These are phyloP conservation scores for Dorcus hopei DNA, from an alignment of 2,888 invertebrate species.

Conservation along the genomic window DNA sequence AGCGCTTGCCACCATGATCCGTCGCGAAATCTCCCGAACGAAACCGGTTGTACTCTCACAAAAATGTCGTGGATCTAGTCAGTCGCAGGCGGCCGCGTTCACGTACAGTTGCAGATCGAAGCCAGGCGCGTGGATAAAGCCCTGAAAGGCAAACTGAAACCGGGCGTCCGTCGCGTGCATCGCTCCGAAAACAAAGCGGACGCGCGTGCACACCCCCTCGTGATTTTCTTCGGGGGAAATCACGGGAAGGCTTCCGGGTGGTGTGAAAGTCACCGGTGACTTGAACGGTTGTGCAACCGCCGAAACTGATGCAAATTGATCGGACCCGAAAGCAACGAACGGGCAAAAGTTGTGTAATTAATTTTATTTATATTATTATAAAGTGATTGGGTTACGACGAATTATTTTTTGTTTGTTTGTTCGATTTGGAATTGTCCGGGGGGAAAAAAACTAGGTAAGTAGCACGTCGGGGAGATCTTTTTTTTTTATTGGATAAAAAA, in stretches of 20 bases:
- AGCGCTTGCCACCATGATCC: conserved; percentile 12
- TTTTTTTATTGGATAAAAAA: too few relatives aligned
- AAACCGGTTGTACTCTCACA: conserved; percentile 34
- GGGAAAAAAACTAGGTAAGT: conserved; percentile 25
- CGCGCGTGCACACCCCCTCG: too few relatives aligned
- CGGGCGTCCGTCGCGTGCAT: conserved; percentile 8
- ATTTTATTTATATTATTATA: background rate
- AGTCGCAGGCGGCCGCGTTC: conserved; percentile 18
- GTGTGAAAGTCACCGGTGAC: background rate
- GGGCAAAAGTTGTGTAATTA: background rate
- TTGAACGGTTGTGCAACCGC: too few relatives aligned
- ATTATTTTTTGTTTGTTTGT: background rate
- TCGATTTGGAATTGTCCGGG: conserved; percentile 4
- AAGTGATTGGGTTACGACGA: background rate
- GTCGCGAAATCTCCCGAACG: conserved; percentile 29
- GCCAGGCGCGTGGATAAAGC: conserved; percentile 2
- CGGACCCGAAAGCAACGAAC: conserved; percentile 4
- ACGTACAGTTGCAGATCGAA: conserved; percentile 7
- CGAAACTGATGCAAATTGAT: background rate
- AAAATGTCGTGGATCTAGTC: conserved; percentile 31
- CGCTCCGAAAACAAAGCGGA: too few relatives aligned
- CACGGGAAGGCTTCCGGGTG: background rate
- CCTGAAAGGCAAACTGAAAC: conserved; percentile 2
- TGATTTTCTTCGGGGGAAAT: too few relatives aligned
- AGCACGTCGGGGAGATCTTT: conserved; percentile 17